These are phyloP conservation scores for Whitmania pigra DNA, from an alignment of 1,140 invertebrate species.

Conservation along the genomic window DNA sequence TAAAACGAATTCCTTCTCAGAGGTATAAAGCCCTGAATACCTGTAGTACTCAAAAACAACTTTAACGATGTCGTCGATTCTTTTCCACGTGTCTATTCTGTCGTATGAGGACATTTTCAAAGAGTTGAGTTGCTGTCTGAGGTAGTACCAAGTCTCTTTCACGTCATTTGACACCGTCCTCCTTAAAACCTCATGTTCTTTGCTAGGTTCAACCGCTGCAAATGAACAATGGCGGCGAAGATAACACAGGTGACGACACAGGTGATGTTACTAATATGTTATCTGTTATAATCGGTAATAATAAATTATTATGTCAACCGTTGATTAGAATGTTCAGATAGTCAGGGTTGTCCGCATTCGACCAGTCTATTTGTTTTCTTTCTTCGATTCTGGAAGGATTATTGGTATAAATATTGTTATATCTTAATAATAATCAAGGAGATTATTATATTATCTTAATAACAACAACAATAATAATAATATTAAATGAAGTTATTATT, in stretches of 20 bases:
- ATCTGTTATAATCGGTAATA: too few relatives aligned
- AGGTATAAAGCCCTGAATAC: too few relatives aligned
- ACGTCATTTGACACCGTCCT: slow-evolving; percentile 64
- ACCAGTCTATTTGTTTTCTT: not conserved
- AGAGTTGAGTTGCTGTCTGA: slow-evolving; percentile 60
- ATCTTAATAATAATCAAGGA: not conserved
- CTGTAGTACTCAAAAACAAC: slow-evolving; percentile 36
- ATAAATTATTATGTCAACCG: too few relatives aligned
- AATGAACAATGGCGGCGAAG: too few relatives aligned
- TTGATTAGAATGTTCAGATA: too few relatives aligned
- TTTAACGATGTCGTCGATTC: slow-evolving; percentile 51
- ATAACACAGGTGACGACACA: too few relatives aligned
- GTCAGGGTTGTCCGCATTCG: not conserved
- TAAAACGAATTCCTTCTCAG: too few relatives aligned
- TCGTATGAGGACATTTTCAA: slow-evolving; percentile 49
- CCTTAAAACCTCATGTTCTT: slow-evolving; percentile 66
- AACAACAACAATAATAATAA: too few relatives aligned
- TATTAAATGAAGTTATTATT: too few relatives aligned
- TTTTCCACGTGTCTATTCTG: slow-evolving; percentile 10
- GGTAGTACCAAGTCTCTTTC: slow-evolving; percentile 51
- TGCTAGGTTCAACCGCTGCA: slow-evolving; percentile 44
- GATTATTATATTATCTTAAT: not conserved
- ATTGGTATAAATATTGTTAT: not conserved
- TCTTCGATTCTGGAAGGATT: not conserved
- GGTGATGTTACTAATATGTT: too few relatives aligned